Conservation (phyloP, 2,888 invertebrate genomes). For the Linnaemya vulpina region DNA sequence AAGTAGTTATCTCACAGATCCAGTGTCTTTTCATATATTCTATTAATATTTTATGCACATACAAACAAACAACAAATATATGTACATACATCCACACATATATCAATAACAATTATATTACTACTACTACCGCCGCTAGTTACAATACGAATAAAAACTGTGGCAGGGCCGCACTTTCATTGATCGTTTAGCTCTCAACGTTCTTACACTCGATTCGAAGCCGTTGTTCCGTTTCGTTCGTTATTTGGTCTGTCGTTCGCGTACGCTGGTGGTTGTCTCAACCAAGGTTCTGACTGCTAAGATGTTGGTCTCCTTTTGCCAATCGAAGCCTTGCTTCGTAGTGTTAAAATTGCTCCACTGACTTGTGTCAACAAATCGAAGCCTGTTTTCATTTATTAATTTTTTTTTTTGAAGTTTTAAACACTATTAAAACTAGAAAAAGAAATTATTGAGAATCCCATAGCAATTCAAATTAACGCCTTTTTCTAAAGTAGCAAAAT, state of each 20-base stretch:
- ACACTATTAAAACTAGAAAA: slow-evolving; percentile 27
- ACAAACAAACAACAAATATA: slow-evolving; percentile 37
- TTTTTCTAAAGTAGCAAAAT: neutral
- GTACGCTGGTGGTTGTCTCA: slow-evolving; percentile 79
- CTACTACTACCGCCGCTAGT: slow-evolving; percentile 31
- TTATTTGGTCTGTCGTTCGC: slow-evolving; percentile 60
- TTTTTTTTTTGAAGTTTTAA: slow-evolving; percentile 21
- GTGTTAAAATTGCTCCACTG: slow-evolving; percentile 83
- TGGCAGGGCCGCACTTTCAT: slow-evolving; percentile 62
- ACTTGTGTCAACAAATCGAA: slow-evolving; percentile 19
- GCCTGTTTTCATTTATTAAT: neutral
- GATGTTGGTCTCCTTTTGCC: slow-evolving; percentile 82
- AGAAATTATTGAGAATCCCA: neutral
- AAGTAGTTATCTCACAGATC: slow-evolving; percentile 65
- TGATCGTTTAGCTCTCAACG: slow-evolving; percentile 64
- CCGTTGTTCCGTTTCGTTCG: slow-evolving; percentile 61
- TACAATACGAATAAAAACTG: slow-evolving; percentile 54
- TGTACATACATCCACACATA: slow-evolving; percentile 2
- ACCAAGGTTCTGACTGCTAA: slow-evolving; percentile 78
- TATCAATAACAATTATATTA: slow-evolving; percentile 45
- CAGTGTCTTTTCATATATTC: slow-evolving; percentile 61
- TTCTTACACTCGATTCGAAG: slow-evolving; percentile 66
- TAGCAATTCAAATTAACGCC: neutral
- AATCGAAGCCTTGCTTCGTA: slow-evolving; percentile 83
- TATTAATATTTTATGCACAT: slow-evolving; percentile 47